Percentiles rank a stretch among this genome's conserved stretches.
Conservation (phyloP, 2,888 invertebrate genomes). For the Malthinus seriepunctatus region DNA sequence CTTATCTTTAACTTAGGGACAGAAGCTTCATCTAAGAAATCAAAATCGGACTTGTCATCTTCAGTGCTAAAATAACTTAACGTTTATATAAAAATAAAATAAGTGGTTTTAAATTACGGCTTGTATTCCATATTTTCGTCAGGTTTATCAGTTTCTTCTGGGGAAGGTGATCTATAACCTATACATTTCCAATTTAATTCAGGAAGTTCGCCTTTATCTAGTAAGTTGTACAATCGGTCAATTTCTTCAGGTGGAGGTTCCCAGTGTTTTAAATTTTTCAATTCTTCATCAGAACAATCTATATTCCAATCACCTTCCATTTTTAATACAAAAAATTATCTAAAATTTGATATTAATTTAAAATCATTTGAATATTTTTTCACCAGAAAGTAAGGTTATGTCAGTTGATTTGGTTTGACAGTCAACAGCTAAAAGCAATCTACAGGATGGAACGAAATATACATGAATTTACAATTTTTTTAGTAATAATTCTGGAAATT, state of each 20-base stretch:
- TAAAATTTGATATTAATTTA: too few relatives aligned
- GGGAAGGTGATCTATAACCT: conserved; percentile 76
- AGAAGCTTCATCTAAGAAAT: conserved; percentile 84
- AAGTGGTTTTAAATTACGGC: conserved; percentile 52
- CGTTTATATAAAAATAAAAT: neutral
- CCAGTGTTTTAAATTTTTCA: conserved; percentile 63
- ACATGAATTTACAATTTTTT: too few relatives aligned
- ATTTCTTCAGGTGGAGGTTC: conserved; percentile 71
- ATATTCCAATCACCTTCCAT: conserved; percentile 63
- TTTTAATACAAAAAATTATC: neutral
- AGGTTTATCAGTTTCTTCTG: conserved; percentile 55
- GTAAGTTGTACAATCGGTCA: conserved; percentile 68
- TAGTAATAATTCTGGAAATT: too few relatives aligned
- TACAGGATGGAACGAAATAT: neutral
- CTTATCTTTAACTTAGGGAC: conserved; percentile 74
- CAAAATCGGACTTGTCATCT: conserved; percentile 72
- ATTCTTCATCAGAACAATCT: conserved; percentile 71
- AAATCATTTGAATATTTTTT: too few relatives aligned
- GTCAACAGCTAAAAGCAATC: too few relatives aligned
- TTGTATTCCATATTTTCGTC: conserved; percentile 44
- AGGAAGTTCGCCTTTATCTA: conserved; percentile 70
- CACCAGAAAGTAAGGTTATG: neutral
- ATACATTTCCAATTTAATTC: conserved; percentile 81
- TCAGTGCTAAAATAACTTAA: conserved; percentile 50
- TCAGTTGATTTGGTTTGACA: too few relatives aligned